These are phyloP conservation scores for Nebria salina DNA, from an alignment of 2,888 invertebrate species.

Conservation along the genomic window DNA sequence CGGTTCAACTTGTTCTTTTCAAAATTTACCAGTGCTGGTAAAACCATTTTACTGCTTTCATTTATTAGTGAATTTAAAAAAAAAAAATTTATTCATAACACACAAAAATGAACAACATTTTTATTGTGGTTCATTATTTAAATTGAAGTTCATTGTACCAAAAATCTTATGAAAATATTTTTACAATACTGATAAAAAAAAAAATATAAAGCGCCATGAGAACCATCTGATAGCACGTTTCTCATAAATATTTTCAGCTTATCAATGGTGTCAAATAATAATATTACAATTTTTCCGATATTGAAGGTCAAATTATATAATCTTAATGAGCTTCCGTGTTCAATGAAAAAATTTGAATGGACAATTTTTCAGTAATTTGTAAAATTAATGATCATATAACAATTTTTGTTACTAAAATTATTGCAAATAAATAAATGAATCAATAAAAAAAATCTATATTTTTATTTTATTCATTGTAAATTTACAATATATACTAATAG, in stretches of 20 bases:
- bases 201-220: neutral
- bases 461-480: neutral
- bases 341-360: conserved; percentile 7
- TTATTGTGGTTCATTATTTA: neutral
- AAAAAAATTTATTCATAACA: neutral
- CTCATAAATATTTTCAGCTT: conserved; percentile 22
- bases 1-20: conserved; percentile 12
- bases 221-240: conserved; percentile 31
- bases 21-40: conserved; percentile 19
- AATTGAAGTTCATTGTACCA: neutral
- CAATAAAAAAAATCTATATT: neutral
- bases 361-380: neutral
- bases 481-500: neutral
- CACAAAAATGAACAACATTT: neutral
- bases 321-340: conserved; percentile 38
- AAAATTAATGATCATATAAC: neutral
- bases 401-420: neutral
- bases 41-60: conserved; percentile 1
- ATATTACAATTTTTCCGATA: conserved; percentile 20
- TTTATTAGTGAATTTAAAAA: neutral
- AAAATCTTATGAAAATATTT: neutral
- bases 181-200: neutral
- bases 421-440: neutral
- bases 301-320: conserved; percentile 41
- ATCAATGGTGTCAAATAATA: conserved; percentile 30